These are phyloP conservation scores for Nebria brevicollis DNA, from an alignment of 2,888 invertebrate genomes.

Conservation along the genomic window DNA sequence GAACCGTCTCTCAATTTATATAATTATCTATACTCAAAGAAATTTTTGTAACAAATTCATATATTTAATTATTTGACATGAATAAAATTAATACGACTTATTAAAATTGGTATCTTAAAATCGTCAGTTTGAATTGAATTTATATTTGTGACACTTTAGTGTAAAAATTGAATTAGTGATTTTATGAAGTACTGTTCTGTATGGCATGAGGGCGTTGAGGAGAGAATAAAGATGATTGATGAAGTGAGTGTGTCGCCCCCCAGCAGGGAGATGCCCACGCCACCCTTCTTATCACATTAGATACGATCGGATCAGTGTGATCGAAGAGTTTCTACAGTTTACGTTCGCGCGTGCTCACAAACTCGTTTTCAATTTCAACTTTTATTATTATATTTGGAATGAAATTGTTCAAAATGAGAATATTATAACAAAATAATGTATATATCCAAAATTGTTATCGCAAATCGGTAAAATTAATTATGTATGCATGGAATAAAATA, in stretches of 20 bases:
- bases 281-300: conserved; percentile 18
- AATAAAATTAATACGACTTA: too few relatives aligned
- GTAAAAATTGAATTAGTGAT: neutral
- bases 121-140: neutral
- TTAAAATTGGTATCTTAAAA: too few relatives aligned
- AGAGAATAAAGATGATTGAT: conserved; percentile 44
- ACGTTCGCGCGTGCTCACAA: too few relatives aligned
- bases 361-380: too few relatives aligned
- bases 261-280: conserved; percentile 42
- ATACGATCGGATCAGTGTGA: conserved; percentile 8
- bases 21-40: neutral
- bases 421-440: too few relatives aligned
- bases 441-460: too few relatives aligned
- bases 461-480: too few relatives aligned
- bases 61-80: too few relatives aligned
- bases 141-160: neutral
- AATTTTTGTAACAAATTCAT: neutral
- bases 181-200: neutral
- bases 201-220: conserved; percentile 19
- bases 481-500: too few relatives aligned
- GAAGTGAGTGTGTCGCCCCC: conserved; percentile 46
- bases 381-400: too few relatives aligned
- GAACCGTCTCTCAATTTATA: neutral
- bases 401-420: too few relatives aligned
- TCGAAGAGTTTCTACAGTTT: neutral